A percentile compares a stretch with the other conserved stretches of the same genome.
Evolutionary conservation across 64 coral and sea anemone genomes (phyloP).

Genomic region (Orbicella faveolata): DNA sequence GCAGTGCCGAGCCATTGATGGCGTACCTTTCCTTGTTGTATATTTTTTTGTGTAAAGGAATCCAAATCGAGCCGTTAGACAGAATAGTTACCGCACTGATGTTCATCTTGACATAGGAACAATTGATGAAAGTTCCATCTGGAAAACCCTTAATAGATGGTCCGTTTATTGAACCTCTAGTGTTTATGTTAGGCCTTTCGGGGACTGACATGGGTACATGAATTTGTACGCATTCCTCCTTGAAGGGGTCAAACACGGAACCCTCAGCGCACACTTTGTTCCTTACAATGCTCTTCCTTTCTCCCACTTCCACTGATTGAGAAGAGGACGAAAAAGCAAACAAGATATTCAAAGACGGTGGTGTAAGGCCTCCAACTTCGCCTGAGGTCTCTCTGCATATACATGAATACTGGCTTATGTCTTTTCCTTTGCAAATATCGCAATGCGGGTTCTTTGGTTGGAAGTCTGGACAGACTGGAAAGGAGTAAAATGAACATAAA

Average conservation of each 20-base stretch:
- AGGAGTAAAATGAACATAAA: slow-evolving; percentile 10
- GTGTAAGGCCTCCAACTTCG: background rate
- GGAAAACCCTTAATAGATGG: no score
- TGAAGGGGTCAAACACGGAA: background rate
- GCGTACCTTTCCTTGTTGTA: background rate
- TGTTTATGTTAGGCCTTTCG: no score
- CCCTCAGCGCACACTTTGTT: background rate
- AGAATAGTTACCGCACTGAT: background rate
- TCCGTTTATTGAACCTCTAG: no score
- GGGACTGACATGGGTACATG: no score
- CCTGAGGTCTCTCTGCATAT: no score
- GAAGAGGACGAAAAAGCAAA: slow-evolving; percentile 3
- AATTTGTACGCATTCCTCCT: background rate
- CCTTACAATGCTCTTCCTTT: background rate
- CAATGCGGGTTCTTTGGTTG: slow-evolving; percentile 4
- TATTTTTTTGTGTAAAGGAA: background rate
- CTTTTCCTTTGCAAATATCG: background rate
- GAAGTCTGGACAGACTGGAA: background rate
- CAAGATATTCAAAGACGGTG: background rate
- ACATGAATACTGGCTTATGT: background rate
- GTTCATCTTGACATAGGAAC: background rate
- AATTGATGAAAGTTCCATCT: background rate
- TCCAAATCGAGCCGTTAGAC: background rate
- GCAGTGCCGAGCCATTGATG: background rate
- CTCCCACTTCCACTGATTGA: background rate